A percentile compares a stretch with the other conserved stretches of the same genome.
These are phyloP conservation scores for Esox masquinongy DNA, from an alignment of 2,797 vertebrate species.

Conservation along the genomic window DNA sequence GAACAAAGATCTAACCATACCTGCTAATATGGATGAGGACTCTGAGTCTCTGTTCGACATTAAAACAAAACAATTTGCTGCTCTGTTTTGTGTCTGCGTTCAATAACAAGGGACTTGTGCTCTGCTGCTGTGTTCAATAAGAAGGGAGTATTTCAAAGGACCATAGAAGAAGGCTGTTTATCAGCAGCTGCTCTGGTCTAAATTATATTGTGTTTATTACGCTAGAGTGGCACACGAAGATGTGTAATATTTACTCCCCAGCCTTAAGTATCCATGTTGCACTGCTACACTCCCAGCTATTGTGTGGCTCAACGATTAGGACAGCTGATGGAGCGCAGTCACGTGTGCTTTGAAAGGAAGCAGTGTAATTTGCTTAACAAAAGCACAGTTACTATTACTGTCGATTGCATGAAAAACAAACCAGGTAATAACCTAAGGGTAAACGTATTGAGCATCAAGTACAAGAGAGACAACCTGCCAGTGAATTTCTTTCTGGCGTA, in stretches of 20 bases:
- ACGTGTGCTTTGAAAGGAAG: too few species aligned
- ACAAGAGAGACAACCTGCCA: neutral
- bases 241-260: too few species aligned
- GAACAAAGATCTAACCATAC: conserved; percentile 23
- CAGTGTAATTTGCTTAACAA: too few species aligned
- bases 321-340: too few species aligned
- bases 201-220: neutral
- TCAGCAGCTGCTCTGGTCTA: neutral
- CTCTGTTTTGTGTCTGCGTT: neutral
- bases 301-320: too few species aligned
- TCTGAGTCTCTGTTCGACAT: neutral
- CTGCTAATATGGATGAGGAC: conserved; percentile 3
- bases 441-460: neutral
- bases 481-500: neutral
- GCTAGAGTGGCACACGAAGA: neutral
- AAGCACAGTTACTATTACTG: neutral
- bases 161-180: neutral
- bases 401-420: neutral
- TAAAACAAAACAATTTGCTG: neutral
- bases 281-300: too few species aligned
- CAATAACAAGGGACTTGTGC: neutral
- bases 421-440: neutral
- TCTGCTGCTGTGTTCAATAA: neutral
- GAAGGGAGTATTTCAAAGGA: neutral
- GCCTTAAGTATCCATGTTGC: too few species aligned